Evolutionary conservation across 2,797 vertebrate species (phyloP).

Genomic region (Vireo griseus): DNA sequence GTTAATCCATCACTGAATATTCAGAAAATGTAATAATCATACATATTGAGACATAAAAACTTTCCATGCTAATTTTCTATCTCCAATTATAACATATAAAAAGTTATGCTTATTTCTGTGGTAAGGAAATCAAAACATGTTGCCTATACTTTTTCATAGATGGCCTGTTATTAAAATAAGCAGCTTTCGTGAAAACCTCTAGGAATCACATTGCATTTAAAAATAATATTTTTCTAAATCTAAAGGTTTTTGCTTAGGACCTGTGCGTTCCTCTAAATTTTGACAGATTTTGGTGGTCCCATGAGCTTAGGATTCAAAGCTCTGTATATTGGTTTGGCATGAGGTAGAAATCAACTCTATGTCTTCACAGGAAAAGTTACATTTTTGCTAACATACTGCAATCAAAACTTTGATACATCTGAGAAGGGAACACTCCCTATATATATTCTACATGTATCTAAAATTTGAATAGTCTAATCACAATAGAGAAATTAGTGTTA

Average conservation of each 20-base stretch:
- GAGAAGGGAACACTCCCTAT: neutral
- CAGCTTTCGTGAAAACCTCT: neutral
- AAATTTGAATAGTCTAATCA: neutral
- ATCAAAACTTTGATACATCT: neutral
- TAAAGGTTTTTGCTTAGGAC: neutral
- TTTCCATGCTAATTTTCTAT: neutral
- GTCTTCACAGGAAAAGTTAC: neutral
- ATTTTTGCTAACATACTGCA: neutral
- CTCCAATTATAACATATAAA: neutral
- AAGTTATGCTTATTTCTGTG: neutral
- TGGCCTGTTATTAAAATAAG: neutral
- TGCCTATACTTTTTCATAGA: neutral
- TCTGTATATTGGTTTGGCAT: neutral
- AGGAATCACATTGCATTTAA: neutral
- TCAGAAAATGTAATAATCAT: neutral
- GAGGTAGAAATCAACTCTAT: neutral
- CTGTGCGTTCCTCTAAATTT: neutral
- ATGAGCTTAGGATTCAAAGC: neutral
- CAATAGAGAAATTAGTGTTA: neutral
- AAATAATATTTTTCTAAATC: neutral
- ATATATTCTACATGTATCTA: neutral
- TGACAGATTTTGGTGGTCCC: neutral
- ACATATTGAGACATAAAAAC: neutral
- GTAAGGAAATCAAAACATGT: neutral
- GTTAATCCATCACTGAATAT: neutral